Evolutionary conservation across 2,888 invertebrate genomes (phyloP), one percentile per base, ranked within the genome.

Genomic region (Hipparchia sbordonii): DNA sequence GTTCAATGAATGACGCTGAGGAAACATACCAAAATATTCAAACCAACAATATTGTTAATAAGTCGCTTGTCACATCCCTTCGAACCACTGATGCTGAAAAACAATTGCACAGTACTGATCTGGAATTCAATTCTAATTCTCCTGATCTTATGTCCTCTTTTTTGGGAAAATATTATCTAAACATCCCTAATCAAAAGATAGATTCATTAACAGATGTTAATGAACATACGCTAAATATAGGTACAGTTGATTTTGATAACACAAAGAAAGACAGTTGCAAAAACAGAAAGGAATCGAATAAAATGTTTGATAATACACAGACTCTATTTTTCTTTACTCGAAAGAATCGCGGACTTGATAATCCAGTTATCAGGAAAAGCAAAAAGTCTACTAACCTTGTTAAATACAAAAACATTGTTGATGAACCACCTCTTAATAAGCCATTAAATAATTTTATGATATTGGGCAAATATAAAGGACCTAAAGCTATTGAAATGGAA

Each of bases 301-400:
- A 61, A 33, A 70, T 62, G 33, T 7, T 61, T 46, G 59, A 56
- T 39, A 48, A 68, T 71, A 78, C 82, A 0, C 80, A 84, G 2
- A 77, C 84, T 0, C 78, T 87, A 0, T 85, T 82, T 71, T 89
- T 81, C 74, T 86, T 89, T 72, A 85, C 88, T 73, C 74, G 83
- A 78, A 39, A 87, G 80, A 70, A 85, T 81, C 72, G 48, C 70
- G 72, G 12, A 67, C 68, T 67, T 0, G 63, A 57, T 56, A 62
- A 45, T 23, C 81, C 82, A 0, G 33, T 61, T 1, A 87, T 92
- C 85, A 87, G 78, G 63, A 85, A 79, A 67, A 92, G 92, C 72
- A 89, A 79, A 48, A 93, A 93, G 72, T 91, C 87, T 0, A 92
- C 92, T 0, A 92, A 93, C 77, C 74, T 93, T 56, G 84, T 89